Conservation (phyloP, 2,797 vertebrate genomes). For the Mareca strepera region DNA sequence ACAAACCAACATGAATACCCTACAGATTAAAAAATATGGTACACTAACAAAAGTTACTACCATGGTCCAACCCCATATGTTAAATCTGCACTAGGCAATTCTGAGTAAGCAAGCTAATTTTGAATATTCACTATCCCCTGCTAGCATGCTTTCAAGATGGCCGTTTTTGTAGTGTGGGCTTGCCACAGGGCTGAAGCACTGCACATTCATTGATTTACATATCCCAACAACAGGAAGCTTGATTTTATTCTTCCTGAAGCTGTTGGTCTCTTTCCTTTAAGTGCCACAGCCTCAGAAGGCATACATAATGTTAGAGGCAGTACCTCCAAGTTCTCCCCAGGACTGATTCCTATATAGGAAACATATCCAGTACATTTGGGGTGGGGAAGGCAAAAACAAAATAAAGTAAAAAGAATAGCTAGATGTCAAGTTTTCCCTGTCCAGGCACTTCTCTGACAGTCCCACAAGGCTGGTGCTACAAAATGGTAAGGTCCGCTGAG, state of each 20-base stretch:
- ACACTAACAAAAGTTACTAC: background rate
- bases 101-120: background rate
- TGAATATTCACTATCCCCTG: background rate
- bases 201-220: background rate
- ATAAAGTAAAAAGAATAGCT: background rate
- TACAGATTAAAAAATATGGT: background rate
- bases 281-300: background rate
- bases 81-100: background rate
- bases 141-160: background rate
- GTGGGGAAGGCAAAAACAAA: rapidly evolving
- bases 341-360: background rate
- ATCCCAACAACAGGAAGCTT: background rate
- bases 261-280: background rate
- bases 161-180: background rate
- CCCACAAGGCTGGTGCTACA: background rate
- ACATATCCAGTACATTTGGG: background rate
- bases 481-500: background rate
- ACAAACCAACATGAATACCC: background rate
- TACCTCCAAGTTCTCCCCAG: background rate
- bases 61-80: background rate
- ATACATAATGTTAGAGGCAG: background rate
- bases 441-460: background rate
- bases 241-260: background rate
- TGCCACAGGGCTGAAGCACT: background rate
- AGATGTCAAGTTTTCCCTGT: background rate